Base-by-base conservation (phyloP, 1,140 invertebrate genomes). In the Phenacoccus solenopsis region DNA sequence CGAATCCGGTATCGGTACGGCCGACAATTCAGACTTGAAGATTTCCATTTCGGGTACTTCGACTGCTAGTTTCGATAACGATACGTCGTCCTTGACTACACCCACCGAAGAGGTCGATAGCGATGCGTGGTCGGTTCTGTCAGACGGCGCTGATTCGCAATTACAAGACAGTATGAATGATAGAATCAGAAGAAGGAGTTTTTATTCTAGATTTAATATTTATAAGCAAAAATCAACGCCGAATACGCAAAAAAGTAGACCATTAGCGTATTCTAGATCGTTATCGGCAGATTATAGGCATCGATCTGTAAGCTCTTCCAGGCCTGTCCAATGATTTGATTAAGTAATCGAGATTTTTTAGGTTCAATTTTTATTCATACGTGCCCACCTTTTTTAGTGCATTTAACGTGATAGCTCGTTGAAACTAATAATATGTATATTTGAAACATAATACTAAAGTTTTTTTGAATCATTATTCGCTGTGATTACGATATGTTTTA, bases 191-290 rank as follows among this genome's bases (percentile, higher is more conserved):
- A 24, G 59, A 10, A 24, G 59, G 12, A 64, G 59, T 24, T 64
- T 64, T 22, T 64, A 64, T 16, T 64, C 59, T 24, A 24, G 59
- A 27, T 64, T 64, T 27, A 64, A 64, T 27, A 27, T 64, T 27
- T 64, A 64, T 27, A 9, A 27, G 20, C 59, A 64, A 16, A 64
- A 64, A 27, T 64, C 59, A 9, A 64, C 59, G 12, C 22, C 22
- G 2, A 64, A 64, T 27, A 16, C 59, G 12, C 38, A 5, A 16
- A 49, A 16, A 49, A 64, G 1, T 24, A 24, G 21, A 24, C 59
- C 59, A 3, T 7, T 27, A 9, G 21, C 59, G 59, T 64, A 64
- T 64, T 24, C 59, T 24, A 10, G 59, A 27, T 64, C 59, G 20
- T 27, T 64, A 16, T 64, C 59, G 12, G 59, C 59, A 5, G 59